Base-by-base conservation (phyloP, 2,888 invertebrate species). In the Clivina fossor region DNA sequence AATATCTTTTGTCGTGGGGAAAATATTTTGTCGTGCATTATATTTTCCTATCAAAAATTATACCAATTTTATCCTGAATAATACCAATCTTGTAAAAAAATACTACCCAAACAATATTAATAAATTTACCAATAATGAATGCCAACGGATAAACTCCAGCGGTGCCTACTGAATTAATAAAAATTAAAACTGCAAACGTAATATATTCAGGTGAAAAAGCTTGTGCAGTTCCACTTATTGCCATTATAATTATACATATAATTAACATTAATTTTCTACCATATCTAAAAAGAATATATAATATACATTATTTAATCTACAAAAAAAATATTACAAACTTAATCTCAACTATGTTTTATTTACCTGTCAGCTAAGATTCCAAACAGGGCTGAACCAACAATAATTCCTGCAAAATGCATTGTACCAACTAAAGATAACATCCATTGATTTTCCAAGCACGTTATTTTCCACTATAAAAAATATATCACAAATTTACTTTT, bases 321-420 rank as follows among this genome's bases (percentile, higher is more conserved):
- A n/a, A n/a, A n/a, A n/a, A n/a, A n/a, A 40, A 2, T 7, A 18
- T 40, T 8, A 4, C 22, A n/a, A n/a, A n/a, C n/a, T n/a, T n/a
- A n/a, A n/a, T n/a, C n/a, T n/a, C n/a, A 46, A n/a, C 18, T 30
- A 28, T 30, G 15, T 13, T 19, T 15, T 7, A 56, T 60, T 70
- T 69, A 82, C 82, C 76, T 78, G 69, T 84, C 84, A 2, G 84
- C 82, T 15, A 83, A 67, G 60, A 81, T 72, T 13, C 84, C 83
- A 58, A 79, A 80, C 1, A 78, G 37, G 4, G 79, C 78, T 4
- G 83, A 80, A 19, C 84, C 84, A 38, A 80, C 70, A 26, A 84
- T 78, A 37, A 83, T 77, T 1, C 84, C 84, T 8, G 80, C 78
- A 69, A 83, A 83, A 70, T 84, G 83, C 46, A 78, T 71, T 0